A percentile compares a stretch with the other conserved stretches of the same genome.
Conservation (phyloP, 2,113 vertebrate species). For the Vireo altiloquus region DNA sequence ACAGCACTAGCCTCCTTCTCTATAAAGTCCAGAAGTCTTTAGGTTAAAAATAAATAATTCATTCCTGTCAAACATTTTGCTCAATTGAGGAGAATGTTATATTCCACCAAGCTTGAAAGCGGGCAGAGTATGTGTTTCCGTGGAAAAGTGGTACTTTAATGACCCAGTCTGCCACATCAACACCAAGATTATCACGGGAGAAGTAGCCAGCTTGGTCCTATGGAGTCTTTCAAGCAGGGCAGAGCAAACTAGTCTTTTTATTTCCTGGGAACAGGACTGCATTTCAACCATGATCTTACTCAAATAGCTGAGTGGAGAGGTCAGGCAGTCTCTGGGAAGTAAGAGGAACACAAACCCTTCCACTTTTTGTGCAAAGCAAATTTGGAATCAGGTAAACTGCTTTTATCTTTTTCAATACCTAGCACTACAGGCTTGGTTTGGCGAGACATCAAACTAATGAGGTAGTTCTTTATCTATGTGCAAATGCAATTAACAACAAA, state of each 20-base stretch:
- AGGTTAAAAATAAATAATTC: neutral
- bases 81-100: accelerated
- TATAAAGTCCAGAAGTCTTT: neutral
- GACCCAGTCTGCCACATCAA: neutral
- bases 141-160: neutral
- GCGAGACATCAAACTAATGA: neutral
- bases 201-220: neutral
- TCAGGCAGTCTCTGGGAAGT: neutral
- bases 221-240: neutral
- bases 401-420: neutral
- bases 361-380: neutral
- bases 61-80: neutral
- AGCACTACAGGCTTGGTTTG: neutral
- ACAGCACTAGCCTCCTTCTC: neutral
- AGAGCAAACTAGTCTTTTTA: neutral
- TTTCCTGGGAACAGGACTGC: neutral
- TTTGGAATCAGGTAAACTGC: neutral
- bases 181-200: neutral
- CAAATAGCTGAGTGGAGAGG: neutral
- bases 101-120: neutral
- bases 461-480: neutral
- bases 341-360: neutral
- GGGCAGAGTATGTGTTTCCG: neutral
- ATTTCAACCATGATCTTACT: neutral
- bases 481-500: neutral